Evolutionary conservation across 2,113 vertebrate species (phyloP).

Genomic region (Myodes glareolus): DNA sequence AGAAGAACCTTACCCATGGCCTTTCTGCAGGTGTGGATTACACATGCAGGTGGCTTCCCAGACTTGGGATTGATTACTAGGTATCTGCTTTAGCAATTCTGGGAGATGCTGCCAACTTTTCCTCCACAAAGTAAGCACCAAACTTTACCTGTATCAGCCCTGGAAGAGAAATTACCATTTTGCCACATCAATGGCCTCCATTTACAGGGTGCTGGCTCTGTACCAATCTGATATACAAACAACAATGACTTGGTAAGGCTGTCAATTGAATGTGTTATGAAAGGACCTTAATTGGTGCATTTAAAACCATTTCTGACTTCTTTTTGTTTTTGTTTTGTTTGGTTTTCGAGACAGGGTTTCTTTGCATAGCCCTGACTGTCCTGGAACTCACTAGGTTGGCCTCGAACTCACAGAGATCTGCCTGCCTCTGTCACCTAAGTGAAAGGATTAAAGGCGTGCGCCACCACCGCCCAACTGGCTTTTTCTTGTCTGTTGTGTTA

Average conservation of each 20-base stretch:
- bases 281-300: constrained; percentile 17
- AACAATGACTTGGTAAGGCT: background rate
- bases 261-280: constrained; percentile 58
- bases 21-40: background rate
- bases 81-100: constrained; percentile 10
- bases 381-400: background rate
- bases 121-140: background rate
- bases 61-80: background rate
- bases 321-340: background rate
- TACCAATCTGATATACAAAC: constrained; percentile 55
- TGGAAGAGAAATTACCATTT: constrained; percentile 38
- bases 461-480: background rate
- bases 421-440: background rate
- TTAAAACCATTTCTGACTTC: background rate
- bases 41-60: background rate
- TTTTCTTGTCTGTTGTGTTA: background rate
- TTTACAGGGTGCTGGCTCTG: background rate
- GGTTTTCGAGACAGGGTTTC: background rate
- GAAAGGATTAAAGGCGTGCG: background rate
- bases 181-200: background rate
- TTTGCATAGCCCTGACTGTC: background rate
- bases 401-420: background rate
- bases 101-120: background rate
- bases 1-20: background rate
- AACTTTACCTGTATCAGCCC: background rate